phyloP scores from a whole-genome alignment of 2,888 invertebrate genomes.

The Protophormia terraenovae region DNA sequence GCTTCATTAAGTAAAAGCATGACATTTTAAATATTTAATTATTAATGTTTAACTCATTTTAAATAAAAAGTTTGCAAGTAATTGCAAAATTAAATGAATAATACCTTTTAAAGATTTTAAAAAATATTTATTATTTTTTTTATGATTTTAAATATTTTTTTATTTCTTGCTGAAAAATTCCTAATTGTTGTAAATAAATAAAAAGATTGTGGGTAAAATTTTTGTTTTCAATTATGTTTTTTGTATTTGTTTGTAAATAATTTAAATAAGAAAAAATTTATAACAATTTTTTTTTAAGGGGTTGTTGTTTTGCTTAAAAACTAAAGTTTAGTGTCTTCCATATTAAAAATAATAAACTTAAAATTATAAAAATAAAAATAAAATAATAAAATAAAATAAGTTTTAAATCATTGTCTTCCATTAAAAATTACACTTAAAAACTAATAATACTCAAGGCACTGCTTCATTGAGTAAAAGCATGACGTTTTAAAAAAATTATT shows the following conservation, averaged over 20 bases:
- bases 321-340: constrained; percentile 80
- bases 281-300: constrained; percentile 59
- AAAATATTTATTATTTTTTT: no score
- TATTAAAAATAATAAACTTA: constrained; percentile 69
- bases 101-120: no score
- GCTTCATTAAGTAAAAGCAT: constrained; percentile 45
- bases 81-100: no score
- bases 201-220: constrained; percentile 38
- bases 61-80: no score
- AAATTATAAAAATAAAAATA: constrained; percentile 44
- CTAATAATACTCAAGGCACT: constrained; percentile 76
- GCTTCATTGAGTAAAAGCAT: constrained; percentile 46
- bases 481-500: constrained; percentile 46
- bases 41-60: no score
- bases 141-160: background rate
- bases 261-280: constrained; percentile 35
- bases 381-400: constrained; percentile 40
- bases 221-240: constrained; percentile 25
- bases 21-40: constrained; percentile 28
- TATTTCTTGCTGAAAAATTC: background rate
- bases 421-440: constrained; percentile 68
- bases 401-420: constrained; percentile 81
- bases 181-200: constrained; percentile 14
- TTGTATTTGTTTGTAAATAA: constrained; percentile 47
- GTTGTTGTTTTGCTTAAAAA: constrained; percentile 68